These are phyloP conservation scores for Stenodera caucasica DNA, from an alignment of 2,888 invertebrate genomes.

Conservation along the genomic window DNA sequence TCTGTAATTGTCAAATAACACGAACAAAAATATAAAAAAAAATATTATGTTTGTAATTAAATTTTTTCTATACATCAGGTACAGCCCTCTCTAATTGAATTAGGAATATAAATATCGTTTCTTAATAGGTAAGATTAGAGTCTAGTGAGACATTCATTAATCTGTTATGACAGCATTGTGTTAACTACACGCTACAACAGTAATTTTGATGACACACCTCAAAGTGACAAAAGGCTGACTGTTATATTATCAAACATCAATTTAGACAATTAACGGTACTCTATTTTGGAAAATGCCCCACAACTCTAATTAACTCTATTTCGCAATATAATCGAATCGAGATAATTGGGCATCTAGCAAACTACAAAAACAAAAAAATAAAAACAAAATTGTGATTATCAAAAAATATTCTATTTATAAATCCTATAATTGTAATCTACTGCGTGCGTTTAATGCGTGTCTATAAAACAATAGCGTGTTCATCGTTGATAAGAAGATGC, in stretches of 20 bases:
- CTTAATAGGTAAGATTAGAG: slow-evolving; percentile 33
- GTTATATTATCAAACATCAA: slow-evolving; percentile 10
- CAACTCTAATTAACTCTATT: too few species aligned
- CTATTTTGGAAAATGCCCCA: too few species aligned
- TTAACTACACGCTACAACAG: slow-evolving; percentile 57
- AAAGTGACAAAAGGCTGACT: slow-evolving; percentile 23
- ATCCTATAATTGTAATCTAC: slow-evolving; percentile 11
- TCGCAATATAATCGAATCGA: neutral
- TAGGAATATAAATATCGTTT: neutral
- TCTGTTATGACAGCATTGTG: slow-evolving; percentile 57
- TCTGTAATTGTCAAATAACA: neutral
- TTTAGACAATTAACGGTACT: slow-evolving; percentile 2
- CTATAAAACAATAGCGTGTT: slow-evolving; percentile 43
- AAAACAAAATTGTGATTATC: neutral
- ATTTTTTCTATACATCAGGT: too few species aligned
- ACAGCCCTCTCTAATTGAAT: neutral
- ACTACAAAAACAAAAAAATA: too few species aligned
- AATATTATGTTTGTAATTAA: too few species aligned
- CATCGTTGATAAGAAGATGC: slow-evolving; percentile 43
- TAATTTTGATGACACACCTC: slow-evolving; percentile 56
- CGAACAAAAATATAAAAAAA: too few species aligned
- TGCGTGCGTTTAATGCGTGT: slow-evolving; percentile 41
- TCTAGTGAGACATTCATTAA: slow-evolving; percentile 57
- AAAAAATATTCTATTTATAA: neutral
- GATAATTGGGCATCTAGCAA: too few species aligned